Conservation (phyloP, 2,113 vertebrate species). For the Symphodus melops region DNA sequence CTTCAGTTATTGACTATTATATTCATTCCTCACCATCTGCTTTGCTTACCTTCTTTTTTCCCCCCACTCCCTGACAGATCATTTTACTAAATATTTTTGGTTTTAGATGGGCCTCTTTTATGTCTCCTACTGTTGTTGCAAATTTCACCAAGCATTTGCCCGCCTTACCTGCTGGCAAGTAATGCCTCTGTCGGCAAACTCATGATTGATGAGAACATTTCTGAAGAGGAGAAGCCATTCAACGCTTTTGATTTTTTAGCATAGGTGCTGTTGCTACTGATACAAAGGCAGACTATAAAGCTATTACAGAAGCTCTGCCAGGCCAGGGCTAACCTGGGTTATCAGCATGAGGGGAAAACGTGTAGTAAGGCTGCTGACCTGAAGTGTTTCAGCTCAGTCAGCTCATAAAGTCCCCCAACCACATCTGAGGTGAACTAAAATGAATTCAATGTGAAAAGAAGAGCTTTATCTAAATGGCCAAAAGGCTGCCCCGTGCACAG, state of each 20-base stretch:
- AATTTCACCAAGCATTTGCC: too few relatives aligned
- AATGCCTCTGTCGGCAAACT: slow-evolving; percentile 22
- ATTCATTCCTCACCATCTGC: too few relatives aligned
- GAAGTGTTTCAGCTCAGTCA: slow-evolving; percentile 1
- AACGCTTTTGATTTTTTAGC: slow-evolving; percentile 66
- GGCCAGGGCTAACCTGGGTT: slow-evolving; percentile 18
- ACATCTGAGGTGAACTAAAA: slow-evolving; percentile 16
- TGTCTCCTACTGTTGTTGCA: too few relatives aligned
- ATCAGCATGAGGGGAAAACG: slow-evolving; percentile 28
- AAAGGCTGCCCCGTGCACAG: not conserved
- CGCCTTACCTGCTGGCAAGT: too few relatives aligned
- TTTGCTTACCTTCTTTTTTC: too few relatives aligned
- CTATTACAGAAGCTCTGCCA: slow-evolving; percentile 24
- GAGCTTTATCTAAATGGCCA: not conserved
- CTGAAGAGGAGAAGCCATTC: slow-evolving; percentile 62
- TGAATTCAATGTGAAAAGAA: not conserved
- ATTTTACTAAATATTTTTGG: too few relatives aligned
- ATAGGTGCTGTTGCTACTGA: slow-evolving; percentile 50
- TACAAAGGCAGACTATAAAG: slow-evolving; percentile 49
- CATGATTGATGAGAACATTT: slow-evolving; percentile 68
- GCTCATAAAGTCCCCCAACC: slow-evolving; percentile 8
- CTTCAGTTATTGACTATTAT: too few relatives aligned
- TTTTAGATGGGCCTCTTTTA: too few relatives aligned
- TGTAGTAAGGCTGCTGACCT: slow-evolving; percentile 18
- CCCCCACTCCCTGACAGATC: too few relatives aligned